Conservation (phyloP, 2,888 invertebrate species). For the Rugalucina vietnamica region DNA sequence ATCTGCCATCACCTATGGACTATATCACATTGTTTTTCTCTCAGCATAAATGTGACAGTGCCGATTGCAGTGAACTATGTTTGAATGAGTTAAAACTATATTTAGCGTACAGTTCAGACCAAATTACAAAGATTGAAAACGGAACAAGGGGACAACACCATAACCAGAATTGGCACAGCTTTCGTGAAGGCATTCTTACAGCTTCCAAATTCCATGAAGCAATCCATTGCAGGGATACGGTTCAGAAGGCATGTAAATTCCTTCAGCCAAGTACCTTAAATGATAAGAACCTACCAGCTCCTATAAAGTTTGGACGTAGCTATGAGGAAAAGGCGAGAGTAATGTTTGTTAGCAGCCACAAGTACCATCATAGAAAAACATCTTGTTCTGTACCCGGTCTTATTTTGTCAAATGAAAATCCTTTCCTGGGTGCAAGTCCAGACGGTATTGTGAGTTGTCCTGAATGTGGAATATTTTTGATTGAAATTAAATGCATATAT, state of each 20-base stretch:
- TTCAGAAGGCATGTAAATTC: not conserved
- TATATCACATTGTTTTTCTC: too few relatives aligned
- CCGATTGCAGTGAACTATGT: too few relatives aligned
- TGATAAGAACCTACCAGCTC: not conserved
- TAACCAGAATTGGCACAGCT: not conserved
- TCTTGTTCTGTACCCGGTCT: slow-evolving; percentile 1
- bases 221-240: not conserved
- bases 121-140: not conserved
- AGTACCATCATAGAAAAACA: slow-evolving; percentile 19
- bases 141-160: not conserved
- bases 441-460: slow-evolving; percentile 12
- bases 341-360: slow-evolving; percentile 11
- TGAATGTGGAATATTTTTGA: slow-evolving; percentile 17
- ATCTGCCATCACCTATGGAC: too few relatives aligned
- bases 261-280: not conserved
- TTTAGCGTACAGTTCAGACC: not conserved
- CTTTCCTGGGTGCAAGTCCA: not conserved
- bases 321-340: slow-evolving; percentile 19
- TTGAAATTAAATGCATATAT: slow-evolving; percentile 22
- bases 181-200: slow-evolving; percentile 3
- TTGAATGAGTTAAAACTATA: not conserved
- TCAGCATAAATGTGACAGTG: too few relatives aligned
- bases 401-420: not conserved
- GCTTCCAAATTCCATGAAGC: not conserved
- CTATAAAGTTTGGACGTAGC: not conserved